Conservation (phyloP, 2,797 vertebrate species). For the Parauchenoglanis ngamensis region DNA sequence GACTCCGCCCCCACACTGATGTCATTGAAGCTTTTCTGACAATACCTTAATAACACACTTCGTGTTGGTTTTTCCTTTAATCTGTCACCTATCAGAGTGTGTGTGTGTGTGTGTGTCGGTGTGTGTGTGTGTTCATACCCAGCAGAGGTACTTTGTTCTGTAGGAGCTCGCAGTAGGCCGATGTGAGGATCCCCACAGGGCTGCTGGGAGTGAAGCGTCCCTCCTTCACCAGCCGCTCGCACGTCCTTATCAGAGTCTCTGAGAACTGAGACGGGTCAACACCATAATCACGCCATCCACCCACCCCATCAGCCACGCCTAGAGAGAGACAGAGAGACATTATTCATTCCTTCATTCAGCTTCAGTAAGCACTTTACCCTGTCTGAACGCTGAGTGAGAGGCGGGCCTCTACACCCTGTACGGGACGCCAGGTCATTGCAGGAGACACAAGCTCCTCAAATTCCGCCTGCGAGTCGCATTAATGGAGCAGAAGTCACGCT, state of each 20-base stretch:
- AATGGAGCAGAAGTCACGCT: not conserved
- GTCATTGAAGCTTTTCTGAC: not conserved
- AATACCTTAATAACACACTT: not conserved
- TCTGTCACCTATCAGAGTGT: not conserved
- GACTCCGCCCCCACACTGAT: not conserved
- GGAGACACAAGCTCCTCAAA: not conserved
- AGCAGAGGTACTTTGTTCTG: slow-evolving; percentile 98
- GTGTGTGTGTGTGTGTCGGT: not conserved
- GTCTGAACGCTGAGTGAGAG: no score
- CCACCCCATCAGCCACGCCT: slow-evolving; percentile 97
- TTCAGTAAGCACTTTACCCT: not conserved
- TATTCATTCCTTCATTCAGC: not conserved
- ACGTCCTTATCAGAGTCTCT: slow-evolving; percentile 94
- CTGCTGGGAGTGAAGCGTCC: slow-evolving; percentile 92
- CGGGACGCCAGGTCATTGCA: no score
- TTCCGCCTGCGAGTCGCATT: not conserved
- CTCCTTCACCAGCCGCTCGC: slow-evolving; percentile 95
- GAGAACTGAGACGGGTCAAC: slow-evolving; percentile 99
- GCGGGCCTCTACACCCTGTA: not conserved
- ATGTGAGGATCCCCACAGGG: slow-evolving; percentile 94
- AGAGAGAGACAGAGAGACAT: not conserved
- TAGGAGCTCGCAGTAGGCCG: slow-evolving; percentile 93
- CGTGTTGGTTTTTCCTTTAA: not conserved
- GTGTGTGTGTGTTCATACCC: slow-evolving; percentile 75
- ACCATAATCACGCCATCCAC: slow-evolving; percentile 98